Percentiles rank a stretch among this genome's conserved stretches.
These are phyloP conservation scores for Stictonetta naevosa DNA, from an alignment of 2,113 vertebrate species.

Conservation along the genomic window DNA sequence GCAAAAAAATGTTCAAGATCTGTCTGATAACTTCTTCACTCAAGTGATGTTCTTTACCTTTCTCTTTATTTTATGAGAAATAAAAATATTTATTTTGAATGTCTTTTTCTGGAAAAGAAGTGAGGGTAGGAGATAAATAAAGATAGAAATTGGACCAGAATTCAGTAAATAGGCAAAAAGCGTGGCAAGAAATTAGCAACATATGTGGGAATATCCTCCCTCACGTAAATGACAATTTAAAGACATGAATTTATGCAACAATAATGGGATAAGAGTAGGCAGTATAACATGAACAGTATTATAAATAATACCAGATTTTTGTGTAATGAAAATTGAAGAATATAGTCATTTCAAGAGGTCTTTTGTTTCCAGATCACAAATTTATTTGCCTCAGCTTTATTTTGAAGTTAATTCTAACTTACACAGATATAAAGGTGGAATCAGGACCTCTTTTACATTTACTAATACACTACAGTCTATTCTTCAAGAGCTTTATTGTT, in stretches of 20 bases:
- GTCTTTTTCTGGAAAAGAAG: neutral
- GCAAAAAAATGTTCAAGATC: neutral
- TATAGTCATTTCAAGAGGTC: neutral
- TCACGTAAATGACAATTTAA: neutral
- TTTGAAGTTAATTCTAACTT: neutral
- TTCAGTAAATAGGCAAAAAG: neutral
- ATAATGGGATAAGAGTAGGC: neutral
- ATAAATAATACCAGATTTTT: neutral
- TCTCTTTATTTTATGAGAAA: neutral
- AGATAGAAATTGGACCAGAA: neutral
- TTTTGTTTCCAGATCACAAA: neutral
- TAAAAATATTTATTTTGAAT: neutral
- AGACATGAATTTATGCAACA: neutral
- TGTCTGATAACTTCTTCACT: neutral
- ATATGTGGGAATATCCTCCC: neutral
- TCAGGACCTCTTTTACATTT: neutral
- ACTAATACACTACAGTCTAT: neutral
- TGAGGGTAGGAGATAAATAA: neutral
- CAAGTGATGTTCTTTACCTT: neutral
- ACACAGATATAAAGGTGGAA: neutral
- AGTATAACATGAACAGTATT: neutral
- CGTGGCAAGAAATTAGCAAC: neutral
- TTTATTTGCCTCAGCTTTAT: neutral
- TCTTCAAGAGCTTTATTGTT: neutral
- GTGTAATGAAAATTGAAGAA: neutral